Conservation (phyloP, 92 coral and sea anemone species). For the Anthopleura xanthogrammica region DNA sequence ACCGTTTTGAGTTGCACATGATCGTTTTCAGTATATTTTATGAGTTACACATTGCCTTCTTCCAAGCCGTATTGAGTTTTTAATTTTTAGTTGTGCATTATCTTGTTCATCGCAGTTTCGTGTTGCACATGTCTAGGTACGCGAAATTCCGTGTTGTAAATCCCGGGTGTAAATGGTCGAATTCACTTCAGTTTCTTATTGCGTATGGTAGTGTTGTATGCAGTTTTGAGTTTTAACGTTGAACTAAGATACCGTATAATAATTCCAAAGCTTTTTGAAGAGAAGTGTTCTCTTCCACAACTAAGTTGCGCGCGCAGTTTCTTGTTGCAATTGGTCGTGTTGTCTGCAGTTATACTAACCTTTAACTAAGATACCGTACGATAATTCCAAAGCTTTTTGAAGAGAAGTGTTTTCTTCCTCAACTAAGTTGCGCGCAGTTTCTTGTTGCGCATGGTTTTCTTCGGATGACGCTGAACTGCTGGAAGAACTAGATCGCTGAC, state of each 20-base stretch:
- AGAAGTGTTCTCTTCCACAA: constrained; percentile 63
- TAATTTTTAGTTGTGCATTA: no score
- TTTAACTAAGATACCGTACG: constrained; percentile 44
- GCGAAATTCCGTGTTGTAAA: no score
- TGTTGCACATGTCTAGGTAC: no score
- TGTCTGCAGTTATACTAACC: constrained; percentile 23
- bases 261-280: constrained; percentile 89
- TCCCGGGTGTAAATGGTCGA: no score
- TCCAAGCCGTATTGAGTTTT: no score
- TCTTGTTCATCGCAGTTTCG: no score
- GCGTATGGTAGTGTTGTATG: no score
- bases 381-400: constrained; percentile 90
- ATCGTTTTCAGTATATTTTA: no score
- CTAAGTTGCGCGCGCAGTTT: constrained; percentile 17
- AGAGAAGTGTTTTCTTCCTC: constrained; percentile 68
- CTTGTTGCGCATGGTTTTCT: constrained; percentile 45
- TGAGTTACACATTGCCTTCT: no score
- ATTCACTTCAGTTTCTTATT: no score
- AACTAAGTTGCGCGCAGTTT: constrained; percentile 20
- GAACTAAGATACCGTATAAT: constrained; percentile 47
- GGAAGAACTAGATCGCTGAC: constrained; percentile 45
- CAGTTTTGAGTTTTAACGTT: constrained; percentile 16
- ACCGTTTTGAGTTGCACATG: no score
- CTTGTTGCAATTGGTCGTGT: background rate
- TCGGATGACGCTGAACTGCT: constrained; percentile 73